Evolutionary conservation across 2,888 invertebrate species (phyloP), one percentile per base, ranked within the genome.

Genomic region (Empis livida): DNA sequence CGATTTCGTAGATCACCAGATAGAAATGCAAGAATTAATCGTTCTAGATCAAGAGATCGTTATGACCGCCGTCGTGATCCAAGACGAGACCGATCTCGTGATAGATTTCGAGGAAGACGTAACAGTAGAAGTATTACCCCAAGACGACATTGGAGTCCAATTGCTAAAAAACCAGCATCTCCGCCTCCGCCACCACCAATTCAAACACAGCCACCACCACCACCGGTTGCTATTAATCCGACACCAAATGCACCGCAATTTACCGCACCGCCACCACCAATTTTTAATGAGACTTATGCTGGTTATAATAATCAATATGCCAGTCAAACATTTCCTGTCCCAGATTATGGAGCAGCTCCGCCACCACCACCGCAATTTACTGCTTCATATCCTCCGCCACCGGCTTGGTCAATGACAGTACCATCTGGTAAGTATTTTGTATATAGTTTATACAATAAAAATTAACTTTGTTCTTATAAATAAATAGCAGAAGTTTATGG

Each of bases 281-380:
- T 67, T 54, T 67, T 65, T 47, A 56, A 59, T 17, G 58, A 57
- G 20, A 53, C 60, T 1, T 65, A 64, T 46, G 56, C 56, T 43
- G 54, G 52, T 9, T 61, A 61, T 14, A 57, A 58, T 47, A 64
- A 61, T 45, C 64, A 64, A 40, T 57, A 59, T 13, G 55, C 57
- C 32, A 54, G 56, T 10, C 60, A 61, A 39, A 50, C 57, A 43
- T 50, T 59, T 2, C 63, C 63, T 49, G 56, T 53, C 0, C 59
- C 53, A 4, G 48, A 52, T 10, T 57, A 59, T 42, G 55, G 56
- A 14, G 57, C 58, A 43, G 55, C 52, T n/a, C 61, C 61, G 16
- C 45, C 51, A 5, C 57, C 60, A 11, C 49, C 58, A 4, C 55
- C 60, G 14, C 53, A 55, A 30, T 67, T 65, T 44, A 57, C 57